Evolutionary conservation across 2,113 vertebrate species (phyloP).

Genomic region (Manacus vitellinus): DNA sequence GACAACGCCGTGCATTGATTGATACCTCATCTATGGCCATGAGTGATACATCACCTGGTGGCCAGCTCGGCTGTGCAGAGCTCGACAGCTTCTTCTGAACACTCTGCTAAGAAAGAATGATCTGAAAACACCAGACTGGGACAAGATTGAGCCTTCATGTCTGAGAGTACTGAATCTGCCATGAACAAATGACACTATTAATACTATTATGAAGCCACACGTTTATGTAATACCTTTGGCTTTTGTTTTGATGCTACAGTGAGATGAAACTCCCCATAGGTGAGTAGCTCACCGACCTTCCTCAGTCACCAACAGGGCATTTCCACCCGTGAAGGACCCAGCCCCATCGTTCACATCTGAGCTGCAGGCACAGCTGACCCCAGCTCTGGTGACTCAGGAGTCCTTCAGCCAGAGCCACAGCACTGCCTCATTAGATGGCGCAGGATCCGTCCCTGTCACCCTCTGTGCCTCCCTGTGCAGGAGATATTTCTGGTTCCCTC

Average conservation of each 20-base stretch:
- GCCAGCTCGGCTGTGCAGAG: not conserved
- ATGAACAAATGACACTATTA: not conserved
- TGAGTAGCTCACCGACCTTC: not conserved
- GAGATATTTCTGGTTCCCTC: not conserved
- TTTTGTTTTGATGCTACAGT: not conserved
- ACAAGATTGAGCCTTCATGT: not conserved
- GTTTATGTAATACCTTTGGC: not conserved
- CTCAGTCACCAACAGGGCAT: not conserved
- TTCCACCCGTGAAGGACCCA: not conserved
- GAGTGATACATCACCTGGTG: not conserved
- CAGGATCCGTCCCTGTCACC: not conserved
- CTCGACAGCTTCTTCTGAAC: not conserved
- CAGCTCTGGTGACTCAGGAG: not conserved
- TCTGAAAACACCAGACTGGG: not conserved
- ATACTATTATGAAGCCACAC: not conserved
- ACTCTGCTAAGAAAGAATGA: not conserved
- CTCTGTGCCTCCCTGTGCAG: not conserved
- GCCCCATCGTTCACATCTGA: not conserved
- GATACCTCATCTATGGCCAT: not conserved
- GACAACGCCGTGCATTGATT: not conserved
- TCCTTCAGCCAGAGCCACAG: fast-evolving
- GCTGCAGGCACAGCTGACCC: not conserved
- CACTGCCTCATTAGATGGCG: fast-evolving
- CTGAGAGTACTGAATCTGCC: not conserved
- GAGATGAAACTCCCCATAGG: not conserved